Evolutionary conservation across 2,888 invertebrate genomes (phyloP), one percentile per base, ranked within the genome.

Genomic region (Lasioglossum zephyrum): DNA sequence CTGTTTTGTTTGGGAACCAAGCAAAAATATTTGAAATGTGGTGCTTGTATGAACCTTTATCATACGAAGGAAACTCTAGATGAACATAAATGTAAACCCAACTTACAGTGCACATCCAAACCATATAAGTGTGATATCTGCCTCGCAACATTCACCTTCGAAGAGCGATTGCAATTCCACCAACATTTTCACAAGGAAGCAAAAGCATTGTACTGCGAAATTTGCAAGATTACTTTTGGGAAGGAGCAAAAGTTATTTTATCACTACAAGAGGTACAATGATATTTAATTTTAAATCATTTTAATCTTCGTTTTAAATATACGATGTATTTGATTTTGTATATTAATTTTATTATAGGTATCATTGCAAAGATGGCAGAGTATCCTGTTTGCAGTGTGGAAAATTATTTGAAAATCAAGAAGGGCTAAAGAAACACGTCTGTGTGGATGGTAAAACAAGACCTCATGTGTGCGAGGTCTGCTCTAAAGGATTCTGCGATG

Each of bases 41-140:
- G 92, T 0, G 93, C 93, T 9, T 93, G 93, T 49, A 93, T 93
- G 93, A 93, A 93, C 89, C 88, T 93, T 1, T 93, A 93, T 77
- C 91, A 91, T 31, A 93, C 92, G 2, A 89, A 91, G n/a, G 93
- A 93, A 66, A 92, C 88, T 9, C 75, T 93, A 6, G 90, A 92
- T 26, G 80, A 74, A 69, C 93, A 93, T 77, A 93, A 92, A 74
- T 93, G 93, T 36, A 93, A 93, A 63, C 93, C 93, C 0, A 91
- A 86, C 69, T 81, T 91, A 4, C 92, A 91, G 44, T 88, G 82
- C 44, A 93, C 93, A 9, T 90, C 93, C 0, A 91, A 89, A 44
- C 90, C 91, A 0, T 93, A 93, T 79, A 91, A 91, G 44, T 93
- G 93, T 66, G 73, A 80, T 2, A 39, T 89, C 5, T 93, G 93